Evolutionary conservation across 2,888 invertebrate species (phyloP), one percentile per base, ranked within the genome.

Genomic region (Drosophila anomelani): DNA sequence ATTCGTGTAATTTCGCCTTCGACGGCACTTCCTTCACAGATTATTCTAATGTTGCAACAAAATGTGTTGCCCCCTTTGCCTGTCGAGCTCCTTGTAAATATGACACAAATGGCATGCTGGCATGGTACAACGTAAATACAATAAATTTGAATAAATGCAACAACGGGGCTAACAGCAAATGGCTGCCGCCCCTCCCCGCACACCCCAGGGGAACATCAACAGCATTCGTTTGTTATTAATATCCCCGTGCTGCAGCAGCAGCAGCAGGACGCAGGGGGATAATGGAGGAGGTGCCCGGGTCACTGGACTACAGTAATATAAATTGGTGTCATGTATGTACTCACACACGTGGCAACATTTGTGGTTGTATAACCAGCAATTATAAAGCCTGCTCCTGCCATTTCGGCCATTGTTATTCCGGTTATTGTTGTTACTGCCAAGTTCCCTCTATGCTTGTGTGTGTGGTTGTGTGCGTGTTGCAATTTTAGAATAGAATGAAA

Each of bases 291-390:
- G 26, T 20, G 13, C n/a, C 38, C 23, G 34, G 60, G 71, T 55
- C 62, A 72, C 44, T 39, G 62, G 51, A 62, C 62, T 44, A 41
- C 49, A 47, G 57, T 55, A 61, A 66, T 58, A 77, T 77, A 77
- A 77, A 77, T 74, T 77, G 69, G 77, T 74, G 78, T 59, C 76
- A 59, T 61, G 60, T 53, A 43, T 44, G 41, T 39, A 44, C 32
- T 58, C 47, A 63, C 59, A 58, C 54, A 59, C 47, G 49, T 54
- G 64, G 26, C 32, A 69, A 57, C 66, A 72, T 76, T 80, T 85
- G 76, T 62, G 75, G 75, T 76, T 82, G 74, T 75, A 77, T 82
- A 79, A 82, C 79, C 68, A 85, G 75, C 88, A 85, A 88, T 85
- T 85, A 83, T 76, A 72, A 71, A 73, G 75, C 71, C 70, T 71